These are phyloP conservation scores for Macrobrachium rosenbergii DNA, from an alignment of 1,140 invertebrate genomes.

Conservation along the genomic window DNA sequence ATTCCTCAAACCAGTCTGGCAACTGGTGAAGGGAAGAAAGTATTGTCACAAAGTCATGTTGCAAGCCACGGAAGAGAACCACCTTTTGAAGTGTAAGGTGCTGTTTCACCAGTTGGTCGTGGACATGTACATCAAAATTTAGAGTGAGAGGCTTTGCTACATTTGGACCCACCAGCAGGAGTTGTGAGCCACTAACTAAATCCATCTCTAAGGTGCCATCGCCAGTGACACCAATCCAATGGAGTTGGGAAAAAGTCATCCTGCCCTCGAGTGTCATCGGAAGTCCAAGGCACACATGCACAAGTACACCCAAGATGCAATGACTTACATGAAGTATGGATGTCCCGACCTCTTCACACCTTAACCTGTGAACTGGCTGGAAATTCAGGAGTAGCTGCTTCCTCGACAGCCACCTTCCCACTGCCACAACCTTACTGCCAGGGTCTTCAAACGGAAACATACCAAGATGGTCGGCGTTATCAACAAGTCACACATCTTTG, in stretches of 20 bases:
- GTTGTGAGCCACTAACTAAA: too few species aligned
- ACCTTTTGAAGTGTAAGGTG: too few species aligned
- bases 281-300: conserved; percentile 71
- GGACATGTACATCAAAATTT: too few species aligned
- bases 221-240: conserved; percentile 4
- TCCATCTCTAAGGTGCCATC: background rate
- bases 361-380: conserved; percentile 71
- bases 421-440: too few species aligned
- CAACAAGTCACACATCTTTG: conserved; percentile 56
- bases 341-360: conserved; percentile 71
- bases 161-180: too few species aligned
- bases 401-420: conserved; percentile 42
- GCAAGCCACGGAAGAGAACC: too few species aligned
- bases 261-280: conserved; percentile 71
- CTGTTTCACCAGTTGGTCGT: too few species aligned
- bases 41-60: too few species aligned
- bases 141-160: too few species aligned
- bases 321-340: conserved; percentile 72
- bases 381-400: conserved; percentile 69
- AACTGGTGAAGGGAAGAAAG: too few species aligned
- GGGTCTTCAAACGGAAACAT: conserved; percentile 22
- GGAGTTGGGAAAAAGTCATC: conserved; percentile 67
- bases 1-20: too few species aligned
- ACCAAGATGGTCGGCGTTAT: conserved; percentile 69
- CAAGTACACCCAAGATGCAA: conserved; percentile 71